phyloP scores from a whole-genome alignment of 1,140 invertebrate species.

The Halesus radiatus region DNA sequence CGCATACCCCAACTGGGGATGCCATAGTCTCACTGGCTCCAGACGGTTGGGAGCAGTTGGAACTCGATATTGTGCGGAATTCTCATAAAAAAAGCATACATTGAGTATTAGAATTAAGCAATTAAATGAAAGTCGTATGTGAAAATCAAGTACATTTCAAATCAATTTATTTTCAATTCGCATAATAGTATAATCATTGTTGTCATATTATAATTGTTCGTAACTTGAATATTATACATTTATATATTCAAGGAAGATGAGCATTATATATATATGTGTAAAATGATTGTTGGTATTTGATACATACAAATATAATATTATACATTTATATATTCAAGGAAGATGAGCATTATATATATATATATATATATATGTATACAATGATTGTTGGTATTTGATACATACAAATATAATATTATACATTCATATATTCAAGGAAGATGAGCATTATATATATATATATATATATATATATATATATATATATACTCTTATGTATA shows the following conservation, averaged over 20 bases:
- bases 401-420: slow-evolving; percentile 32
- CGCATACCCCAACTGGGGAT: no score
- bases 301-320: slow-evolving; percentile 11
- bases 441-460: slow-evolving; percentile 32
- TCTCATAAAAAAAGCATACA: no score
- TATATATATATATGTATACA: slow-evolving; percentile 14
- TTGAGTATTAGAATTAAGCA: no score
- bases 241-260: slow-evolving; percentile 46
- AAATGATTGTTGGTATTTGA: not conserved
- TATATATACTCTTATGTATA: no score
- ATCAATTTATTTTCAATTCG: slow-evolving; percentile 54
- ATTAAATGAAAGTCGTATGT: no score
- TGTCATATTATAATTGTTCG: slow-evolving; percentile 36
- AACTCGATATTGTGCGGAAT: no score
- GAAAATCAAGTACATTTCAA: slow-evolving; percentile 20
- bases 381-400: slow-evolving; percentile 40
- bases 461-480: slow-evolving; percentile 31
- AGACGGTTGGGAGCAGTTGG: no score
- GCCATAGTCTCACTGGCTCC: no score
- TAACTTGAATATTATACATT: slow-evolving; percentile 44
- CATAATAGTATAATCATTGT: slow-evolving; percentile 48
- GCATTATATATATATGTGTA: slow-evolving; percentile 11
- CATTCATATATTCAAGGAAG: slow-evolving; percentile 45
- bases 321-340: slow-evolving; percentile 43
- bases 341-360: slow-evolving; percentile 40